Evolutionary conservation across 2,113 vertebrate species (phyloP).

Genomic region (Crotalus viridis): DNA sequence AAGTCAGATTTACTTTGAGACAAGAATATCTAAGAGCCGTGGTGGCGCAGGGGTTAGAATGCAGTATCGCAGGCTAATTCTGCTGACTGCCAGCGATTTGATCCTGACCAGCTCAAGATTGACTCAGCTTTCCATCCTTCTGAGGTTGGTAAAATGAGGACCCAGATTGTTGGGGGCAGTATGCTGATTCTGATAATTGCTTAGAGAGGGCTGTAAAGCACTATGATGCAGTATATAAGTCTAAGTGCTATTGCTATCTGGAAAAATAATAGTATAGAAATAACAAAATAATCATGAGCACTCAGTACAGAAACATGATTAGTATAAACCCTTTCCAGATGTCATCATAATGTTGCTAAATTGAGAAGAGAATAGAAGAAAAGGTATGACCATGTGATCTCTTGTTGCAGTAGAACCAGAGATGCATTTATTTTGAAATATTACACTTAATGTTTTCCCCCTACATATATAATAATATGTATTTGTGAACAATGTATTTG

Average conservation of each 20-base stretch:
- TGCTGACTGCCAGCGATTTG: too few relatives aligned
- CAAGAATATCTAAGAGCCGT: not conserved
- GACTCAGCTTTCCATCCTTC: too few relatives aligned
- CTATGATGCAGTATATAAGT: too few relatives aligned
- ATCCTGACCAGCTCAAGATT: too few relatives aligned
- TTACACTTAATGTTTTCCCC: not conserved
- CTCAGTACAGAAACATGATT: not conserved
- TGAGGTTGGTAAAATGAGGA: too few relatives aligned
- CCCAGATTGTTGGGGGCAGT: too few relatives aligned
- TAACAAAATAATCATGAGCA: not conserved
- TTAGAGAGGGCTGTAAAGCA: too few relatives aligned
- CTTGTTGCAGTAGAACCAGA: not conserved
- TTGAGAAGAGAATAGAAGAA: not conserved
- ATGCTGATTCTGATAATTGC: too few relatives aligned
- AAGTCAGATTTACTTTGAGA: not conserved
- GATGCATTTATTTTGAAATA: conserved; percentile 1
- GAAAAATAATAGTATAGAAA: not conserved
- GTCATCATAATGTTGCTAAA: conserved; percentile 30
- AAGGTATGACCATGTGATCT: not conserved
- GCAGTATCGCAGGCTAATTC: too few relatives aligned
- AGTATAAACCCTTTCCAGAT: not conserved
- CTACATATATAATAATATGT: not conserved
- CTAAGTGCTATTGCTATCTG: too few relatives aligned
- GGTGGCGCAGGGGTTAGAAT: too few relatives aligned
- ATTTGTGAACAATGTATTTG: not conserved